Evolutionary conservation across 2,888 invertebrate genomes (phyloP), one percentile per base, ranked within the genome.

Genomic region (Sialis fuliginosa): DNA sequence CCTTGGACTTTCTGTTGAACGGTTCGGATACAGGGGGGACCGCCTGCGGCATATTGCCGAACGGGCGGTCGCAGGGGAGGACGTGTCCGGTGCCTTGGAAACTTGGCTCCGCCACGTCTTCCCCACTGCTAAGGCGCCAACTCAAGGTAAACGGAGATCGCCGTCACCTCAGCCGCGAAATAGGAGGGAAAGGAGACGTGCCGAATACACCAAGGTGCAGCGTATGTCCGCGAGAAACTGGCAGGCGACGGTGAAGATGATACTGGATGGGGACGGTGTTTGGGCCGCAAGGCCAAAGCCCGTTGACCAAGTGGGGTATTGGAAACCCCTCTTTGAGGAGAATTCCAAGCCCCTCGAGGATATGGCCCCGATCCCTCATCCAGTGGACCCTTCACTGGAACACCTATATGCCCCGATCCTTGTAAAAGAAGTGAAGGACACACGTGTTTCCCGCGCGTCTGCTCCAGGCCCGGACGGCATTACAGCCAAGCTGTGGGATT

Each of bases 391-490:
- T 2, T n/a, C 39, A 33, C 35, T 51, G 47, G 30, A 30, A 33
- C 32, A 10, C 35, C 31, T 47, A 10, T 51, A 50, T 35, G 49
- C 48, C 33, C 54, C 54, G 1, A 46, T 52, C 39, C 51, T 53
- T 0, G 33, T 9, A 2, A 52, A 53, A 4, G 54, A 53, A 44
- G 51, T 56, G 44, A 50, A 47, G 4, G 44, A 13, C n/a, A 9
- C 39, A 42, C 42, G 39, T 5, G 6, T 54, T 10, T 45, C 51
- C 8, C 12, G 39, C 2, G 33, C 39, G 12, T 49, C 54, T 6
- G 52, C 54, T 6, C 54, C 57, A 6, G 57, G 55, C 1, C 51
- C 54, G 35, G 56, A 57, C 45, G 54, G 55, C 1, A 45, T 57
- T 0, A 53, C 49, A 6, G 42, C 51, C n/a, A 42, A 49, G 0